phyloP scores from a whole-genome alignment of 1,140 invertebrate species.

The Drosophila murphyi region DNA sequence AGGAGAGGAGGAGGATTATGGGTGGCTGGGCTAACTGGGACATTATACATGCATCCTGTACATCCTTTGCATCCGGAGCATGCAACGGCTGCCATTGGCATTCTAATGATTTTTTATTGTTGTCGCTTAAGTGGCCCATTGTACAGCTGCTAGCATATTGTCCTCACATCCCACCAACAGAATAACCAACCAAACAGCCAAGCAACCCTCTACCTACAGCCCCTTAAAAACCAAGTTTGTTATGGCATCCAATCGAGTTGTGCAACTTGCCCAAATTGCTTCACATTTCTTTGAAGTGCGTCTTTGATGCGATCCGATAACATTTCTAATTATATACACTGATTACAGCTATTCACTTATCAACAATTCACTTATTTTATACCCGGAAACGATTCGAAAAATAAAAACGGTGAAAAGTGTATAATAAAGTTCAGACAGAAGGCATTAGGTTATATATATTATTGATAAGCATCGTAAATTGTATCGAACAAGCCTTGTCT shows the following conservation, averaged over 20 bases:
- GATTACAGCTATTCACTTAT: slow-evolving; percentile 14
- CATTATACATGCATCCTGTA: slow-evolving; percentile 32
- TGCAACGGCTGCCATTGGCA: slow-evolving; percentile 58
- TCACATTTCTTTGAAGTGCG: neutral
- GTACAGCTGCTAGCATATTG: slow-evolving; percentile 80
- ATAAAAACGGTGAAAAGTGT: too few relatives aligned
- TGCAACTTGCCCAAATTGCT: slow-evolving; percentile 10
- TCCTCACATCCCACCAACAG: slow-evolving; percentile 48
- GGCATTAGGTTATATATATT: neutral
- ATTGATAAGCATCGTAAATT: neutral
- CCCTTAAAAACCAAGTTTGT: neutral
- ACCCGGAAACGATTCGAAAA: too few relatives aligned
- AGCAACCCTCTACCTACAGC: neutral
- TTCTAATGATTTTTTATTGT: slow-evolving; percentile 82
- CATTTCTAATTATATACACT: slow-evolving; percentile 16
- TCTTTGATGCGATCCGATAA: neutral
- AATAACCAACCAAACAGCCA: slow-evolving; percentile 9
- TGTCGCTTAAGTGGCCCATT: slow-evolving; percentile 78
- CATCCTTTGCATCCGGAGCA: slow-evolving; percentile 25
- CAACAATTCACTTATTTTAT: neutral
- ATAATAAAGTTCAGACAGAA: too few relatives aligned
- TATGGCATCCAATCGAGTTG: slow-evolving; percentile 13
- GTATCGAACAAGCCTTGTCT: neutral
- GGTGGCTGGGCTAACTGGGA: slow-evolving; percentile 4
- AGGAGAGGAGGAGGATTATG: neutral